Percentiles rank a stretch among this genome's conserved stretches.
Conservation (phyloP, 2,113 vertebrate genomes). For the Perca schrenkii region DNA sequence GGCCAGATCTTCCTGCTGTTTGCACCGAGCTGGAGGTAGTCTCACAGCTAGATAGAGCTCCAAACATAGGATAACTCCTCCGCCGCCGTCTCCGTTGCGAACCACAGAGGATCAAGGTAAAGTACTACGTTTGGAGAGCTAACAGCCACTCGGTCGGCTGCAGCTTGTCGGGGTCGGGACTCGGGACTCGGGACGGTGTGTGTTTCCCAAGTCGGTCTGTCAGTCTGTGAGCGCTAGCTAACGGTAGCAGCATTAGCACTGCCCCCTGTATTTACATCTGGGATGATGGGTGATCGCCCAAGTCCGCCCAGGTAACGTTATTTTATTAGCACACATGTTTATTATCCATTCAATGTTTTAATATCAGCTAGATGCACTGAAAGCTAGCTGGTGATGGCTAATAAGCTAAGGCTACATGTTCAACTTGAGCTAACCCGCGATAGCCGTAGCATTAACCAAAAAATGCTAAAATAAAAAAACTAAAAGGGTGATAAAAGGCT, state of each 20-base stretch:
- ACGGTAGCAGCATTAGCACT: slow-evolving; percentile 75
- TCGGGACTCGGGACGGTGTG: slow-evolving; percentile 74
- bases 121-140: slow-evolving; percentile 59
- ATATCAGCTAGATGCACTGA: slow-evolving; percentile 12
- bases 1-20: slow-evolving; percentile 77
- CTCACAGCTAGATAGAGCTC: slow-evolving; percentile 53
- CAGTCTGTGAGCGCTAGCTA: slow-evolving; percentile 71
- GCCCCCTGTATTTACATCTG: slow-evolving; percentile 76
- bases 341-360: slow-evolving; percentile 21
- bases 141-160: slow-evolving; percentile 55
- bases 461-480: neutral
- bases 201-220: slow-evolving; percentile 61
- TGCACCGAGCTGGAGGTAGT: slow-evolving; percentile 78
- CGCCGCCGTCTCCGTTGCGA: slow-evolving; percentile 74
- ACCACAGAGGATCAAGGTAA: slow-evolving; percentile 85
- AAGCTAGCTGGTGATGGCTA: slow-evolving; percentile 48
- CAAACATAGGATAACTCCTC: slow-evolving; percentile 66
- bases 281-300: slow-evolving; percentile 80
- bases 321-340: slow-evolving; percentile 35
- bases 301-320: slow-evolving; percentile 78
- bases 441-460: slow-evolving; percentile 57
- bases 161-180: slow-evolving; percentile 68
- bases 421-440: slow-evolving; percentile 74
- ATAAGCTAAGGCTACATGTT: slow-evolving; percentile 54
- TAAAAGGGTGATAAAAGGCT: neutral